Evolutionary conservation across 1,140 invertebrate species (phyloP).

Genomic region (Temnothorax curvispinosus): DNA sequence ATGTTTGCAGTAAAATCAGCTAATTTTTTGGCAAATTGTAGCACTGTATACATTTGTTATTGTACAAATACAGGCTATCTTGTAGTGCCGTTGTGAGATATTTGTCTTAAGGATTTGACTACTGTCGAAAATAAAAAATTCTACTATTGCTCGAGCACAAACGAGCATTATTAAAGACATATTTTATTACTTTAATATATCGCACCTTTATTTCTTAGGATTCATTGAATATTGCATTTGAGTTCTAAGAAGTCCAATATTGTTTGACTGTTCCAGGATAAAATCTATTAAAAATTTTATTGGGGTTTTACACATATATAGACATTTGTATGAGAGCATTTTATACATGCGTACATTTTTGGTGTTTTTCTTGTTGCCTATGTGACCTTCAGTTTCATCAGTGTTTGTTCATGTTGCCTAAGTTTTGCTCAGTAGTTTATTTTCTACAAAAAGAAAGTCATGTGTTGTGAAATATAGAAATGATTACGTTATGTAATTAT

Average conservation of each 20-base stretch:
- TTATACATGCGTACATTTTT: slow-evolving; percentile 81
- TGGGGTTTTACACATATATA: slow-evolving; percentile 30
- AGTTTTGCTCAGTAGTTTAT: slow-evolving; percentile 59
- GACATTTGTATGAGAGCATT: slow-evolving; percentile 52
- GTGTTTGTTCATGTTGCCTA: slow-evolving; percentile 37
- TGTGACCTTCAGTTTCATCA: slow-evolving; percentile 63
- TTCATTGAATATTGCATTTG: slow-evolving; percentile 49
- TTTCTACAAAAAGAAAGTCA: slow-evolving; percentile 49
- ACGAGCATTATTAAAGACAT: slow-evolving; percentile 13
- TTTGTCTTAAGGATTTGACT: slow-evolving; percentile 40
- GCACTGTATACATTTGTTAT: slow-evolving; percentile 83
- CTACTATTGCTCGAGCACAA: not conserved
- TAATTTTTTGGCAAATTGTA: slow-evolving; percentile 75
- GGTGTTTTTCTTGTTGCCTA: slow-evolving; percentile 84
- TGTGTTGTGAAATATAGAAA: slow-evolving; percentile 38
- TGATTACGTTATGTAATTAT: slow-evolving; percentile 15
- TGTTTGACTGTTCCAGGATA: slow-evolving; percentile 13
- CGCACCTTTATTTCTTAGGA: slow-evolving; percentile 36
- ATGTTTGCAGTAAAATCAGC: slow-evolving; percentile 75
- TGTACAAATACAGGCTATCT: slow-evolving; percentile 79
- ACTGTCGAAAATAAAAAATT: not conserved
- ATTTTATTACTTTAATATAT: slow-evolving; percentile 46
- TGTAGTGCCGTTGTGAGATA: slow-evolving; percentile 73
- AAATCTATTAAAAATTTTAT: slow-evolving; percentile 35
- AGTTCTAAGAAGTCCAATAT: slow-evolving; percentile 57